phyloP scores from a whole-genome alignment of 2,113 vertebrate genomes.

The Campylorhamphus procurvoides region DNA sequence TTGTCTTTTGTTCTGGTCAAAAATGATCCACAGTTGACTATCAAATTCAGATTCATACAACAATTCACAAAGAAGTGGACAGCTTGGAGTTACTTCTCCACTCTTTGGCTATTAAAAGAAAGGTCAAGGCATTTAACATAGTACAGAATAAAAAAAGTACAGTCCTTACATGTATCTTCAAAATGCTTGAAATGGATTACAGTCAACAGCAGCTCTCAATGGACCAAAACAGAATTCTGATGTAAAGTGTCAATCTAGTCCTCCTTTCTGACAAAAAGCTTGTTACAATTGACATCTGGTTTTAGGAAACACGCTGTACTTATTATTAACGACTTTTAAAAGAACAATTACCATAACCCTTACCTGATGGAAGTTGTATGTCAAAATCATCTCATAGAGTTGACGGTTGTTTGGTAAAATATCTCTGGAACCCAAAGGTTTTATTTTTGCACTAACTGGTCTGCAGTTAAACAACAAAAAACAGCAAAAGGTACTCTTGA shows the following conservation, averaged over 20 bases:
- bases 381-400: conserved; percentile 93
- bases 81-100: conserved; percentile 97
- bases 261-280: neutral
- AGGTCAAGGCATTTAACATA: neutral
- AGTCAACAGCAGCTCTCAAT: neutral
- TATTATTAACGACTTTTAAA: neutral
- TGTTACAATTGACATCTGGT: neutral
- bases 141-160: neutral
- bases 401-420: conserved; percentile 95
- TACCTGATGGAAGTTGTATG: conserved; percentile 95
- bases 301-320: neutral
- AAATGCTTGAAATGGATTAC: too few species aligned
- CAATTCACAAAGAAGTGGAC: conserved; percentile 92
- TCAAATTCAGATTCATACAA: conserved; percentile 98
- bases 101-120: conserved; percentile 86
- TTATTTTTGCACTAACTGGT: conserved; percentile 90
- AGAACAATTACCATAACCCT: neutral
- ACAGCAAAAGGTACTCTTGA: neutral
- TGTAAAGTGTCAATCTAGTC: neutral
- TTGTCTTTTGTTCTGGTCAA: conserved; percentile 96
- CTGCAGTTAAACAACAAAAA: conserved; percentile 70
- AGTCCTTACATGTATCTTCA: neutral
- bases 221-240: neutral
- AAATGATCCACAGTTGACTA: conserved; percentile 97
- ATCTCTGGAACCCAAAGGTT: conserved; percentile 90